Evolutionary conservation across 2,888 invertebrate genomes (phyloP).

Genomic region (Lasioglossum malachurum): DNA sequence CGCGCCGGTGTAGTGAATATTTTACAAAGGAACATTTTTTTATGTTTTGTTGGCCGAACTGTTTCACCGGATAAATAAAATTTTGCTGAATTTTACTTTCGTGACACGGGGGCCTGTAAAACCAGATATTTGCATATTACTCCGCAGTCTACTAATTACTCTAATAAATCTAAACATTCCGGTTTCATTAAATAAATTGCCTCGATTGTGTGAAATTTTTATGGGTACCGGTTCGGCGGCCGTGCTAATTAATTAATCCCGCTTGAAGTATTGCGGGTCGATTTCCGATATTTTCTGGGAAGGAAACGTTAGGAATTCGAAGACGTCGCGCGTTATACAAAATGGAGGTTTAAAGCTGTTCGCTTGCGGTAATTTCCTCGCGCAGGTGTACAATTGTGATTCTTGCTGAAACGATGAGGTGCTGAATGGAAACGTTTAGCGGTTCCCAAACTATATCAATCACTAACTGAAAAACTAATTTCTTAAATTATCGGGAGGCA

Average conservation of each 20-base stretch:
- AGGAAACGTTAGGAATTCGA: neutral
- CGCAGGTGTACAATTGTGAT: neutral
- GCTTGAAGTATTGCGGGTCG: neutral
- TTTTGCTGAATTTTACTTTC: neutral
- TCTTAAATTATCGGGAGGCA: neutral
- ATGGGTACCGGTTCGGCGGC: neutral
- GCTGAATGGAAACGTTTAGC: neutral
- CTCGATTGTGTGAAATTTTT: constrained; percentile 13
- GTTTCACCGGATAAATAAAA: neutral
- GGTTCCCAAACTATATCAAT: neutral
- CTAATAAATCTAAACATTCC: neutral
- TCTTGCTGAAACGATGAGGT: neutral
- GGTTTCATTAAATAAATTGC: constrained; percentile 13
- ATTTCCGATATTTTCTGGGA: neutral
- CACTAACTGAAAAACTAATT: neutral
- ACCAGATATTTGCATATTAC: neutral
- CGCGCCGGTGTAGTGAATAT: neutral
- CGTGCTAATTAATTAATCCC: neutral
- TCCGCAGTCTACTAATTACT: neutral
- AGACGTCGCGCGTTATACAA: neutral
- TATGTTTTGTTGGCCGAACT: neutral
- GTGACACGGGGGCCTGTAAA: neutral
- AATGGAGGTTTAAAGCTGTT: neutral
- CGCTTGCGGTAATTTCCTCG: neutral
- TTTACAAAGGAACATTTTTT: neutral